Percentiles rank a stretch among this genome's conserved stretches.
phyloP scores from a whole-genome alignment of 2,797 vertebrate genomes.

The Saxicola maurus region DNA sequence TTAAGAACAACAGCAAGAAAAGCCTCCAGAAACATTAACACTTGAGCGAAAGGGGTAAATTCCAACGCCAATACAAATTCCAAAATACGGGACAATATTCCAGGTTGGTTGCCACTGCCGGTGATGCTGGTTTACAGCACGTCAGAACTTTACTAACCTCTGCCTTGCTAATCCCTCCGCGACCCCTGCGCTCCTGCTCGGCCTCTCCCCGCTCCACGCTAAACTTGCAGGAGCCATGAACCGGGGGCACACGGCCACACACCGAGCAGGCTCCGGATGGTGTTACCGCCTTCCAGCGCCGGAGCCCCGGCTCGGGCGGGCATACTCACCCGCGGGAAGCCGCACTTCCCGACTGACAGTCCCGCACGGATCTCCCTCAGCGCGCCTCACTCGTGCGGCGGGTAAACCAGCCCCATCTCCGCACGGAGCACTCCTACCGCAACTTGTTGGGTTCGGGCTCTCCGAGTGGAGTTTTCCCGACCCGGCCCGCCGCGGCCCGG shows the following conservation, averaged over 20 bases:
- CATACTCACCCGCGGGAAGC: not conserved
- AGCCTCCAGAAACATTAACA: not conserved
- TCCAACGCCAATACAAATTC: not conserved
- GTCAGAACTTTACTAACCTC: not conserved
- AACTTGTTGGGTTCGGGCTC: constrained; percentile 7
- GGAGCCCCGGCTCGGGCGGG: not conserved
- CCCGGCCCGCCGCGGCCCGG: not conserved
- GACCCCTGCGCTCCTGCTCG: not conserved
- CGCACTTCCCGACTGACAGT: not conserved
- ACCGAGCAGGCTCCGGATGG: not conserved
- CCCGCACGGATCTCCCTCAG: not conserved
- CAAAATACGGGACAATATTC: fast-evolving
- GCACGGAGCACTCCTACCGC: not conserved
- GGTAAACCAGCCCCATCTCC: not conserved
- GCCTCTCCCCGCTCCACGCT: not conserved
- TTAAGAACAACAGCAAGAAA: not conserved
- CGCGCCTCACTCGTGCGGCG: not conserved
- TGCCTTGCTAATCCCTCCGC: not conserved
- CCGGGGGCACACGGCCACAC: not conserved
- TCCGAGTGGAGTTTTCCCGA: not conserved
- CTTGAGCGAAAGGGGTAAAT: not conserved
- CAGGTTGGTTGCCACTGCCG: not conserved
- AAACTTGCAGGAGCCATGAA: not conserved
- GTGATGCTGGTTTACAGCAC: not conserved
- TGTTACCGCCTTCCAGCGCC: not conserved